Base-by-base conservation (phyloP, 2,888 invertebrate species). In the Pocota personata region DNA sequence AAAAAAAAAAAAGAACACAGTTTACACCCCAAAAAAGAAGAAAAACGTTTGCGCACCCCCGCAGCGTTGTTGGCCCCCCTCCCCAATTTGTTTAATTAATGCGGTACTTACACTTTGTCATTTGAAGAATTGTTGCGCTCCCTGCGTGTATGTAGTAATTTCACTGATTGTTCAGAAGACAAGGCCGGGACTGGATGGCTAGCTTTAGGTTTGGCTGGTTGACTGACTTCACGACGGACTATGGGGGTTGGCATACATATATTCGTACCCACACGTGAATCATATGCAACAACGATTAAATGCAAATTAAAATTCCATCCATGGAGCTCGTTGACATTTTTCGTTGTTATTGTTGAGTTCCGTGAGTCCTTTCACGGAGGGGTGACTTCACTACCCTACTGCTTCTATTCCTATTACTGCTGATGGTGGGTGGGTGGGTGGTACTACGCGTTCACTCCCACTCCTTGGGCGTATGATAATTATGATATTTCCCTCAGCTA, bases 221-320 rank as follows among this genome's bases (percentile, higher is more conserved):
- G 58, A 40, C 57, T 57, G 55, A 46, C 43, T 52, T 19, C 19
- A 52, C 55, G 62, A 72, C 50, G 40, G 66, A 46, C 58, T 52
- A n/a, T n/a, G n/a, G n/a, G 50, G 62, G 14, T 16, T 35, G 19
- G 27, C n/a, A 27, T 3, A 37, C 48, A 24, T 48, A n/a, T n/a
- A n/a, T n/a, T n/a, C n/a, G n/a, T n/a, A n/a, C n/a, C n/a, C n/a
- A n/a, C n/a, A n/a, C n/a, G n/a, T n/a, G 55, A 82, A 72, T 82
- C 77, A 77, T 66, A 72, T 80, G 84, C 84, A 73, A 79, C 75
- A 69, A 46, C 79, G 84, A 84, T 76, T 80, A 84, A 75, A 84
- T 76, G 84, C 75, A 71, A 84, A 84, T 84, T 80, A 80, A 69
- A 71, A 84, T 76, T 71, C 58, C 75, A 66, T 66, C 75, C 69